These are phyloP conservation scores for Oreohelix idahoensis DNA, from an alignment of 1,140 invertebrate species.

Conservation along the genomic window DNA sequence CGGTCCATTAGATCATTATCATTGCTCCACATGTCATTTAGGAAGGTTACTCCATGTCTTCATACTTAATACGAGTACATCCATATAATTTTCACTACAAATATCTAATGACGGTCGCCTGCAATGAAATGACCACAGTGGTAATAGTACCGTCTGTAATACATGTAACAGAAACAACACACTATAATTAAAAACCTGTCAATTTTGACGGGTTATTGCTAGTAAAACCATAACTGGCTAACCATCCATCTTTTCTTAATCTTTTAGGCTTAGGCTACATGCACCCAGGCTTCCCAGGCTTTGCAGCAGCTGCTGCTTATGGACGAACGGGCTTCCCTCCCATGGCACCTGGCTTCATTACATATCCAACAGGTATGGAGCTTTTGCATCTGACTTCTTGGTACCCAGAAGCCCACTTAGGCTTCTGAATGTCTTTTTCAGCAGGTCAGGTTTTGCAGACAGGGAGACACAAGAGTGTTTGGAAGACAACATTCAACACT, in stretches of 20 bases:
- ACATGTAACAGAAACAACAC: too few species aligned
- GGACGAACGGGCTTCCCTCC: slow-evolving; percentile 41
- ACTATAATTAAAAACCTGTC: too few species aligned
- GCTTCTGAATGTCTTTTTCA: slow-evolving; percentile 52
- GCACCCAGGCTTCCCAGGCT: slow-evolving; percentile 52
- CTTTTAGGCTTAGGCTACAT: slow-evolving; percentile 49
- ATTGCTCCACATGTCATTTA: too few species aligned
- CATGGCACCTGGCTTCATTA: slow-evolving; percentile 38
- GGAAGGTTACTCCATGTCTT: too few species aligned
- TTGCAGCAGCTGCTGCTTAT: slow-evolving; percentile 44
- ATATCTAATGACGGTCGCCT: too few species aligned
- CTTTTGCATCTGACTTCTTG: slow-evolving; percentile 63
- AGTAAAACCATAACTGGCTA: too few species aligned
- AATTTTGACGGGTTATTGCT: too few species aligned
- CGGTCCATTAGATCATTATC: too few species aligned
- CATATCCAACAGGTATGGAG: slow-evolving; percentile 47
- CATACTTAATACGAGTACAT: too few species aligned
- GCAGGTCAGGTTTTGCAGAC: slow-evolving; percentile 6
- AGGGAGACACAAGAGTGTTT: neutral
- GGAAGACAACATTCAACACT: neutral
- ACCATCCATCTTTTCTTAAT: neutral
- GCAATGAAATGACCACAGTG: too few species aligned
- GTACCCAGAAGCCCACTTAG: slow-evolving; percentile 57
- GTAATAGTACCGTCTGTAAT: too few species aligned
- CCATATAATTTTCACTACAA: too few species aligned